Base-by-base conservation (phyloP, 1,140 invertebrate genomes). In the Camponotus floridanus region DNA sequence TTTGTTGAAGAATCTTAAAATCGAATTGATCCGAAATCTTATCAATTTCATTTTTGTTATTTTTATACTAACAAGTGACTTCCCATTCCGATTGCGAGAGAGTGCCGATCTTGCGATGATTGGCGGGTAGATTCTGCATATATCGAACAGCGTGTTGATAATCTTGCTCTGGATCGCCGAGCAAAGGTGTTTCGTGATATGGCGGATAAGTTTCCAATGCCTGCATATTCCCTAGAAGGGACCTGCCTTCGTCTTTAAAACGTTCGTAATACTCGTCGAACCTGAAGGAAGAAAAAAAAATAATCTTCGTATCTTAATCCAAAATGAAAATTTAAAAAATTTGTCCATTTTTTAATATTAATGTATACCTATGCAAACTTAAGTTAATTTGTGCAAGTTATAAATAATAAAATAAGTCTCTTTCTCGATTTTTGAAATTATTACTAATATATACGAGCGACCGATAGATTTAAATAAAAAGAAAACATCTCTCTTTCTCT, bases 1-100 rank as follows among this genome's bases (percentile, higher is more conserved):
- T 18, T 64, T 42, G 36, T 70, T 86, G 51, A 73, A 51, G 39
- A 3, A 13, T 80, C 21, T 18, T 9, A 1, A 70, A 61, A 36
- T 42, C 15, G 3, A 33, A 68, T 62, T 80, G 71, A 73, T 70
- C 59, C 39, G 3, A 71, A 59, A 59, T 21, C 42, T 70, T 18
- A 76, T 33, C 45, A 31, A 84, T 18, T 65, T 86, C 9, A 81
- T 57, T 86, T 83, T 89, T 55, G 11, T 42, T 61, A 68, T 79
- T 81, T 81, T 96, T 79, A 64, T 88, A 96, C 97, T 97, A 96
- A 98, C 98, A 97, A 85, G 97, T 96, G 76, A 98, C 98, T 95
- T 99, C 98, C 99, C 99, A 99, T 95, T 99, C 99, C 21, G 97
- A 96, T 91, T 97, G 96, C 13, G 98, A 98, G 78, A 99, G 95